phyloP scores from a whole-genome alignment of 1,140 invertebrate genomes.

The Grapholita molesta region DNA sequence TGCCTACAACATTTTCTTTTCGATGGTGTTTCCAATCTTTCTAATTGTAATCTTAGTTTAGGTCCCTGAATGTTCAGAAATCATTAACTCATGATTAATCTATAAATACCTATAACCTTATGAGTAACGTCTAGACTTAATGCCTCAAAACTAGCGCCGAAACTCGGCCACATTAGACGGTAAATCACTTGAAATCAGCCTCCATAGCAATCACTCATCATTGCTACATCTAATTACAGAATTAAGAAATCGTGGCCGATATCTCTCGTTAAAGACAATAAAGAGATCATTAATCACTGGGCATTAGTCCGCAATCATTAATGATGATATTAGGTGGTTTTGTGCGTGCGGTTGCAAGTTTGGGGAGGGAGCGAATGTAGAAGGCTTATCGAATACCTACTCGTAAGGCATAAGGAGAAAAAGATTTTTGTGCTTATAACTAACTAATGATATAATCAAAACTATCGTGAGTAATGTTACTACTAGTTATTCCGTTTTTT shows the following conservation, averaged over 20 bases:
- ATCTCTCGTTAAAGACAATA: slow-evolving; percentile 65
- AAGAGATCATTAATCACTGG: slow-evolving; percentile 67
- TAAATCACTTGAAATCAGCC: background rate
- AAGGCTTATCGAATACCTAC: background rate
- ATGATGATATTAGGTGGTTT: slow-evolving; percentile 63
- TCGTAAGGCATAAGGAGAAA: too few species aligned
- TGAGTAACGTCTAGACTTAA: too few species aligned
- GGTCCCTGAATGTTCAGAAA: too few species aligned
- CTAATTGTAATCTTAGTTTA: too few species aligned
- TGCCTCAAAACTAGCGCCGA: background rate
- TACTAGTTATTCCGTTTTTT: too few species aligned
- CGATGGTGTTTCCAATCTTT: too few species aligned
- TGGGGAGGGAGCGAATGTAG: background rate
- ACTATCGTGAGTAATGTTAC: too few species aligned
- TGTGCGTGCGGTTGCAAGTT: slow-evolving; percentile 28
- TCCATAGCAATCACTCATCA: slow-evolving; percentile 45
- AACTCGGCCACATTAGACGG: background rate
- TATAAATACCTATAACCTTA: too few species aligned
- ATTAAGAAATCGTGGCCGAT: slow-evolving; percentile 69
- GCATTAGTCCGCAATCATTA: slow-evolving; percentile 60
- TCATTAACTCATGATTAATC: too few species aligned
- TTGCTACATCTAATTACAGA: slow-evolving; percentile 64
- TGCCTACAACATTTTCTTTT: too few species aligned
- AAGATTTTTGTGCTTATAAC: background rate
- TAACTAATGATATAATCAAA: too few species aligned